Conservation (phyloP, 2,797 vertebrate genomes). For the Tenualosa ilisha region DNA sequence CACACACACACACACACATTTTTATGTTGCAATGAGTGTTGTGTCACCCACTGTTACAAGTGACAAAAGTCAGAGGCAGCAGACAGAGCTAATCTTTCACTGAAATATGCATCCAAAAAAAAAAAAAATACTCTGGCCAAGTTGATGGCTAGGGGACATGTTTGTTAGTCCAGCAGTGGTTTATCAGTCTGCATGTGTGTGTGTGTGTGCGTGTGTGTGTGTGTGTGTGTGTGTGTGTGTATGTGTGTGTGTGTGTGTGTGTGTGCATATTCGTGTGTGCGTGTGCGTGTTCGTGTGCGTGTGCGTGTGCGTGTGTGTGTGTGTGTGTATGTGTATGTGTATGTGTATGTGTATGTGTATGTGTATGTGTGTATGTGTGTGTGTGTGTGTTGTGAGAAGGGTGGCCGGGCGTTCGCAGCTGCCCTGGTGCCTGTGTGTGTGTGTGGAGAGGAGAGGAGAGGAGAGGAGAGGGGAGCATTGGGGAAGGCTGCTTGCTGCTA, state of each 20-base stretch:
- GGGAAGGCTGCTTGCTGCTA: neutral
- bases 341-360: neutral
- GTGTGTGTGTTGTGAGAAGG: neutral
- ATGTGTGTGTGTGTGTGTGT: neutral
- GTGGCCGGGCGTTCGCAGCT: neutral
- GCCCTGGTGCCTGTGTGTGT: neutral
- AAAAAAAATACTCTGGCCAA: neutral
- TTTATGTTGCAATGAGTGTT: neutral
- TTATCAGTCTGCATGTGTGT: neutral
- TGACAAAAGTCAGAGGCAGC: neutral
- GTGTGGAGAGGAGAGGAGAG: neutral
- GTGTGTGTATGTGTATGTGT: conserved; percentile 4
- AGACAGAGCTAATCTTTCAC: no score
- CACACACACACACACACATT: conserved; percentile 45
- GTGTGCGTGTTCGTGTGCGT: neutral
- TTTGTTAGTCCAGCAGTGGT: neutral
- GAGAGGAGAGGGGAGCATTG: no score
- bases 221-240: neutral
- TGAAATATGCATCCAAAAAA: no score
- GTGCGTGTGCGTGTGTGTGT: neutral
- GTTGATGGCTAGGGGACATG: neutral
- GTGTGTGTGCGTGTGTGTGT: neutral
- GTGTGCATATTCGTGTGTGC: neutral
- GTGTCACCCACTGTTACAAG: neutral
- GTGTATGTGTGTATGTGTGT: neutral